Percentiles rank a stretch among this genome's conserved stretches.
Conservation (phyloP, 1,140 invertebrate genomes). For the Scaptomyza graminum region DNA sequence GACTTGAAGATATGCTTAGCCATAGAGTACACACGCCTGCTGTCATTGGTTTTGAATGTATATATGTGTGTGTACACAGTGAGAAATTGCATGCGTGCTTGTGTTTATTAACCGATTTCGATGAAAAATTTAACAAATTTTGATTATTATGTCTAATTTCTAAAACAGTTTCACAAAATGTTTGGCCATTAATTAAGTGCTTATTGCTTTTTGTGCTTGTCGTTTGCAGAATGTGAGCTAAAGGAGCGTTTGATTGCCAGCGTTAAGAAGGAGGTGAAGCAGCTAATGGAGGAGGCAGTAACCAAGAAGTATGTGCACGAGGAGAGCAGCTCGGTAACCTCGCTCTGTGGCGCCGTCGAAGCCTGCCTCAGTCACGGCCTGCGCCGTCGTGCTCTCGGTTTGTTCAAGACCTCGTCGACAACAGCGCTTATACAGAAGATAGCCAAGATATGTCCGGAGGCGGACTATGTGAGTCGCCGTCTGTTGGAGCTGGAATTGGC, state of each 20-base stretch:
- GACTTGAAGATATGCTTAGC: no score
- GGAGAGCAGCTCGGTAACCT: slow-evolving; percentile 94
- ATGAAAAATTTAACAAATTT: no score
- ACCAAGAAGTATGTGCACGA: slow-evolving; percentile 96
- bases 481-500: slow-evolving; percentile 90
- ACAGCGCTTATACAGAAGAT: slow-evolving; percentile 96
- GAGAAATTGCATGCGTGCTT: no score
- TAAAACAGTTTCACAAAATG: slow-evolving; percentile 47
- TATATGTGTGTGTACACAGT: no score
- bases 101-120: no score
- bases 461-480: slow-evolving; percentile 89
- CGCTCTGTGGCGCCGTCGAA: slow-evolving; percentile 94
- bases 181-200: neutral
- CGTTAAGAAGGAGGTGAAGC: slow-evolving; percentile 95
- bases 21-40: no score
- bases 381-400: slow-evolving; percentile 87
- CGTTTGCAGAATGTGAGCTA: slow-evolving; percentile 83
- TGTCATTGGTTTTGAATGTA: no score
- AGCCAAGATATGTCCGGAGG: slow-evolving; percentile 89
- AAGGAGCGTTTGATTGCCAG: slow-evolving; percentile 91
- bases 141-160: no score
- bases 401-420: slow-evolving; percentile 96
- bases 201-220: neutral
- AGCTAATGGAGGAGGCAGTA: slow-evolving; percentile 97
- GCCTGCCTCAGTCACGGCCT: slow-evolving; percentile 94